phyloP scores from a whole-genome alignment of 1,140 invertebrate genomes.

The Drosophila eugracilis region DNA sequence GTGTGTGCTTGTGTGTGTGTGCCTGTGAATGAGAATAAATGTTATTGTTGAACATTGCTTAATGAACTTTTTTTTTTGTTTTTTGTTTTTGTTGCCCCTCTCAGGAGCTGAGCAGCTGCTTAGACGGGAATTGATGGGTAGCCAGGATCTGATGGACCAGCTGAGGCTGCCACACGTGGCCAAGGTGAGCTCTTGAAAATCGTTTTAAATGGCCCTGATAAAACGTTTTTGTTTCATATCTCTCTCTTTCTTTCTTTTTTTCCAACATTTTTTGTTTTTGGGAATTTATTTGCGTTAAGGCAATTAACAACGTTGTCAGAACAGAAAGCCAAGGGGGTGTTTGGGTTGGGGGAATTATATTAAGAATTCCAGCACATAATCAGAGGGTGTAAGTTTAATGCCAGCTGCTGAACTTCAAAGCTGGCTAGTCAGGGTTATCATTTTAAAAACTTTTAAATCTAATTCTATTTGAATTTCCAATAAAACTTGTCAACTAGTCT shows the following conservation, averaged over 20 bases:
- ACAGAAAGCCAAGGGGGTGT: background rate
- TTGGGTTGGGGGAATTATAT: background rate
- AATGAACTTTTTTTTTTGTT: slow-evolving; percentile 66
- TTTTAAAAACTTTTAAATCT: no score
- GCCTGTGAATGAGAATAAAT: slow-evolving; percentile 49
- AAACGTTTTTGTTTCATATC: slow-evolving; percentile 29
- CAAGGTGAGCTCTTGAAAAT: slow-evolving; percentile 2
- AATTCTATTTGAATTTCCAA: no score
- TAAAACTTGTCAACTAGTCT: no score
- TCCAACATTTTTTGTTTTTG: background rate
- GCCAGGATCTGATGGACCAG: slow-evolving; percentile 10
- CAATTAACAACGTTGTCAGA: slow-evolving; percentile 36
- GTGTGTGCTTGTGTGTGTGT: background rate
- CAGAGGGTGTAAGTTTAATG: background rate
- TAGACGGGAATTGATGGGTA: slow-evolving; percentile 37
- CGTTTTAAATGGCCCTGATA: slow-evolving; percentile 11
- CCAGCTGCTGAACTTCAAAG: no score
- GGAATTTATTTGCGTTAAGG: slow-evolving; percentile 35
- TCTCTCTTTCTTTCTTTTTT: background rate
- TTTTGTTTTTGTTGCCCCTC: background rate
- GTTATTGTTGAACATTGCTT: slow-evolving; percentile 70
- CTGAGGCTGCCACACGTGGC: slow-evolving; percentile 21
- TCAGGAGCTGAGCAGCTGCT: slow-evolving; percentile 19
- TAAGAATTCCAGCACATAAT: background rate
- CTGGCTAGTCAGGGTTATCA: no score